Conservation (phyloP, 2,888 invertebrate species). For the Calameuta idolon region DNA sequence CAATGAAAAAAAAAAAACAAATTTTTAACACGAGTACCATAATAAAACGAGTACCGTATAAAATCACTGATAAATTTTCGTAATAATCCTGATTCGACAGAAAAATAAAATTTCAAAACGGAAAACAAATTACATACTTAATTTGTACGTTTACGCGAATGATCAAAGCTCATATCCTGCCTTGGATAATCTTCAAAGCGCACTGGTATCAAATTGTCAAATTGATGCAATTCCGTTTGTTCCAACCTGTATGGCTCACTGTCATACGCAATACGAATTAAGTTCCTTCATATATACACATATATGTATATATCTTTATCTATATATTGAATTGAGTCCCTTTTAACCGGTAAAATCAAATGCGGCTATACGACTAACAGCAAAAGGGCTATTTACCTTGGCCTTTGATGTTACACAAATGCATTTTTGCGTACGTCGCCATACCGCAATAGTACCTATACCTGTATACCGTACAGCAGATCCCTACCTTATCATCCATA, state of each 20-base stretch:
- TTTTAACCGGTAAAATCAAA: neutral
- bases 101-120: neutral
- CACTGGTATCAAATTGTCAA: neutral
- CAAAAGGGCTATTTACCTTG: neutral
- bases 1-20: neutral
- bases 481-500: neutral
- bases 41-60: neutral
- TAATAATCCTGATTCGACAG: neutral
- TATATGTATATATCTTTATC: neutral
- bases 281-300: neutral
- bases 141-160: neutral
- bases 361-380: neutral
- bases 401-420: neutral
- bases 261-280: neutral
- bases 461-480: neutral
- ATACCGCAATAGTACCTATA: neutral
- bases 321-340: neutral
- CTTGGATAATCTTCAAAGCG: neutral
- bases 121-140: neutral
- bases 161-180: neutral
- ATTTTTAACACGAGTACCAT: neutral
- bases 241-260: neutral
- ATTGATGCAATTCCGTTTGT: constrained; percentile 5
- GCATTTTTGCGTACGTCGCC: neutral
- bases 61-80: neutral